Evolutionary conservation across 2,797 vertebrate genomes (phyloP).

Genomic region (Leucoraja ocellata): DNA sequence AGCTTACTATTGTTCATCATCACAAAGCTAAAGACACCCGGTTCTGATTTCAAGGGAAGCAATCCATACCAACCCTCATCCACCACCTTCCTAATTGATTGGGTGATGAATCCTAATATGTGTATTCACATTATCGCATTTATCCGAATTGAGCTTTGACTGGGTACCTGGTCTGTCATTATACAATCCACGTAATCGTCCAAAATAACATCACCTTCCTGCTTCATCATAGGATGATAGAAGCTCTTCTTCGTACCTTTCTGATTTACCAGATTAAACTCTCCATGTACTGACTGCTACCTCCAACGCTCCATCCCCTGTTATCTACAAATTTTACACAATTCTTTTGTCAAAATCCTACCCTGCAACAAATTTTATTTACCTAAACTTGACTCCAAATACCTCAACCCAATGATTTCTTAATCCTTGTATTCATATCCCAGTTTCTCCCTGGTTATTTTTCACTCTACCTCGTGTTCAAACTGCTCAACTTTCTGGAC

Average conservation of each 20-base stretch:
- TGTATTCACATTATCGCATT: background rate
- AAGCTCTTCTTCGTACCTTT: background rate
- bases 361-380: background rate
- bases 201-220: background rate
- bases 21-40: background rate
- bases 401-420: background rate
- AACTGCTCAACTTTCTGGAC: background rate
- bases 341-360: background rate
- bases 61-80: background rate
- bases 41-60: background rate
- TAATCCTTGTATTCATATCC: background rate
- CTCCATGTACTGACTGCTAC: background rate
- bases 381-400: background rate
- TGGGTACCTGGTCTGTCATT: too few species aligned
- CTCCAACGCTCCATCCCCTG: background rate
- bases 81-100: background rate
- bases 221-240: background rate
- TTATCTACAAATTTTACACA: background rate
- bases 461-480: background rate
- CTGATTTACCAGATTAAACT: background rate
- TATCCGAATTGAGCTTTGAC: background rate
- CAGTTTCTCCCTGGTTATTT: background rate
- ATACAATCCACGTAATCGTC: background rate
- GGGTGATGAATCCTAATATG: background rate
- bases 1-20: background rate